Conservation (phyloP, 1,140 invertebrate species). For the Leptonema lineaticorne region DNA sequence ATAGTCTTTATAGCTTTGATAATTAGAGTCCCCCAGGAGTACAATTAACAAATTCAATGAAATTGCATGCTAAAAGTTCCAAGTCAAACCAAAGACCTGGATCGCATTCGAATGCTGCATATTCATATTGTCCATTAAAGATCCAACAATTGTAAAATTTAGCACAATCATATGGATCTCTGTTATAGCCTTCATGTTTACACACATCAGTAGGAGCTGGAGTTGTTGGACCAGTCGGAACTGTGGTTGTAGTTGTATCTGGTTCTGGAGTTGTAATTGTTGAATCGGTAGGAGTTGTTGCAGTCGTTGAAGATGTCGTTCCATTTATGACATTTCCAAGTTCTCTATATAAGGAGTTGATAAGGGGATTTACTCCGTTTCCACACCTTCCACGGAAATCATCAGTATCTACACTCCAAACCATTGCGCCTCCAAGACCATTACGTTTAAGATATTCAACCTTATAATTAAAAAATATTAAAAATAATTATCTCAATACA, state of each 20-base stretch:
- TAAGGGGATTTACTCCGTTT: conserved; percentile 48
- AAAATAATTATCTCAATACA: not conserved
- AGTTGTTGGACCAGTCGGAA: not conserved
- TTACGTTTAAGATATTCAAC: conserved; percentile 54
- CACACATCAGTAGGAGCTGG: not conserved
- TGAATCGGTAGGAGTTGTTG: not conserved
- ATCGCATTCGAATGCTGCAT: not conserved
- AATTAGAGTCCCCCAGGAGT: not conserved
- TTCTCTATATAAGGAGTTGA: not conserved
- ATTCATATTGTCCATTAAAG: not conserved
- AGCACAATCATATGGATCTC: conserved; percentile 4
- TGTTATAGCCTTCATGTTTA: not conserved
- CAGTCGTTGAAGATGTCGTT: not conserved
- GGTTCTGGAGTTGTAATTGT: not conserved
- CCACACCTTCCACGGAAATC: conserved; percentile 56
- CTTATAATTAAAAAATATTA: conserved; percentile 41
- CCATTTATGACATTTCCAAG: not conserved
- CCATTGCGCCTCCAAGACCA: conserved; percentile 61
- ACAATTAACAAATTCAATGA: not conserved
- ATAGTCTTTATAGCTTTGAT: too few relatives aligned
- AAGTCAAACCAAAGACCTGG: not conserved
- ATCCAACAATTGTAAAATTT: conserved; percentile 4
- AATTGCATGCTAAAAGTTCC: not conserved
- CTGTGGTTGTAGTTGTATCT: not conserved
- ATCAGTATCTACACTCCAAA: conserved; percentile 65